Base-by-base conservation (phyloP, 1,140 invertebrate species). In the Diplogasteroides magnus region DNA sequence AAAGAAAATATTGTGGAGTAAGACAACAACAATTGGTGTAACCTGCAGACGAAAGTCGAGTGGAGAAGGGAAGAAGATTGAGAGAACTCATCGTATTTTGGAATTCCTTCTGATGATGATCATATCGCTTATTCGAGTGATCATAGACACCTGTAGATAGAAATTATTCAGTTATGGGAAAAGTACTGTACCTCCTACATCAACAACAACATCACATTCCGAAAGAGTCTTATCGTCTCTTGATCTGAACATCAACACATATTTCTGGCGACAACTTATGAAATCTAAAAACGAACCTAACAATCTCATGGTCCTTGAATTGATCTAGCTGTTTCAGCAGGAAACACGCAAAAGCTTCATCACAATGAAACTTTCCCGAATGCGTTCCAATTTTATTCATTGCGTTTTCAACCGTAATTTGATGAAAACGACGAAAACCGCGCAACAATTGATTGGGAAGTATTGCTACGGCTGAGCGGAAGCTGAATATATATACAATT, bases 331-430 rank as follows among this genome's bases (percentile, higher is more conserved):
- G 83, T 83, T 91, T 92, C 0, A 98, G 85, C 88, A 98, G 88
- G 77, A 87, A 93, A 83, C 92, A 95, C 2, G 93, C 95, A 15
- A 98, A 84, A 0, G 90, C 91, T 86, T 98, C 95, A 84, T 98
- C 95, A 82, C 93, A 97, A 84, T 98, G 95, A 82, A 98, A 98
- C 25, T 80, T 84, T 13, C 88, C 88, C 82, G 87, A 85, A 74
- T 88, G 88, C 55, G 88, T 88, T 14, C 86, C 87, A 73, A 88
- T 88, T 11, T 48, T 48, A 11, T 48, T 48, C 37, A 19, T 48
- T 48, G 37, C 37, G n/a, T n/a, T n/a, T n/a, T n/a, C n/a, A n/a
- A n/a, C n/a, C n/a, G n/a, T n/a, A n/a, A n/a, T n/a, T n/a, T n/a
- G n/a, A n/a, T n/a, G n/a, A n/a, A n/a, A n/a, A n/a, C n/a, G n/a